These are phyloP conservation scores for Cataglyphis albicans DNA, from an alignment of 2,888 invertebrate species.

Conservation along the genomic window DNA sequence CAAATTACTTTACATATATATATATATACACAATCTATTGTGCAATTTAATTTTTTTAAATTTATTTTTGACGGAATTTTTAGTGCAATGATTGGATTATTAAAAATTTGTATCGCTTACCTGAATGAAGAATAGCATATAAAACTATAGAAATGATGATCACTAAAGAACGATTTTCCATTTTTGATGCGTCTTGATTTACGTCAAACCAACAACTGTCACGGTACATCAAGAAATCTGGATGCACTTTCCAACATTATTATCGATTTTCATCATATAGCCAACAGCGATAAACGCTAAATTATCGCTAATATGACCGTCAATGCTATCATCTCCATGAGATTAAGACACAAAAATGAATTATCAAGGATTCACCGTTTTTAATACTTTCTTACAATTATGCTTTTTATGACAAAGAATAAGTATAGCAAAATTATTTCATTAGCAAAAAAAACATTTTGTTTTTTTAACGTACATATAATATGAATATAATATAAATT, in stretches of 20 bases:
- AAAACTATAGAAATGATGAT: neutral
- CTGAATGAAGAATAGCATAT: conserved; percentile 16
- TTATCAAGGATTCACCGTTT: conserved; percentile 39
- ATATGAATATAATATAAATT: neutral
- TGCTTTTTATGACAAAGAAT: neutral
- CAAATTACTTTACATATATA: too few relatives aligned
- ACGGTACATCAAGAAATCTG: conserved; percentile 46
- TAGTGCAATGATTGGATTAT: neutral
- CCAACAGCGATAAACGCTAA: conserved; percentile 50
- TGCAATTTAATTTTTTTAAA: neutral
- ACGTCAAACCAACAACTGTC: conserved; percentile 49
- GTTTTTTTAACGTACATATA: neutral
- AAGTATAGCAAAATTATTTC: neutral
- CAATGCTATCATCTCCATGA: conserved; percentile 66
- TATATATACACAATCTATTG: neutral
- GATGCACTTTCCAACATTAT: conserved; percentile 61
- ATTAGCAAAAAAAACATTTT: neutral
- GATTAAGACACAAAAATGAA: conserved; percentile 64
- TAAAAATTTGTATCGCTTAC: neutral
- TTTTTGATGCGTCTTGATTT: neutral
- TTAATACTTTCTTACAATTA: neutral
- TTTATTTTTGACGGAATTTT: neutral
- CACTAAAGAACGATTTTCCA: neutral
- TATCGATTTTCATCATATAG: conserved; percentile 26
- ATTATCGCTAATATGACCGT: conserved; percentile 66